These are phyloP conservation scores for Anabas testudineus DNA, from an alignment of 2,797 vertebrate species.

Conservation along the genomic window DNA sequence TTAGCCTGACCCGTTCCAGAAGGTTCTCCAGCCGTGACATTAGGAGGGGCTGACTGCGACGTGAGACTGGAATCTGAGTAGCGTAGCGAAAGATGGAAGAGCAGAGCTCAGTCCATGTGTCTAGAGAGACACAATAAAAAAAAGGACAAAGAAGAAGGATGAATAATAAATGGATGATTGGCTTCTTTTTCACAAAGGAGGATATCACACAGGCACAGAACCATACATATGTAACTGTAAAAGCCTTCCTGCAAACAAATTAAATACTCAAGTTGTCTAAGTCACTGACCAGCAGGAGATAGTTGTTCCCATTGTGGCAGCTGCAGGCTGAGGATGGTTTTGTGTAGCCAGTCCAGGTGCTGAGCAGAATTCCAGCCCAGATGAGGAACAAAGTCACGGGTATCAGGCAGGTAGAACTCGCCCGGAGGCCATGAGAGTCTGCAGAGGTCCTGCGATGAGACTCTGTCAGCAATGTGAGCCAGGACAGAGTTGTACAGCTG, in stretches of 20 bases:
- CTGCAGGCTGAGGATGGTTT: slow-evolving; percentile 89
- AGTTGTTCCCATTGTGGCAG: slow-evolving; percentile 89
- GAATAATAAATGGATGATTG: not conserved
- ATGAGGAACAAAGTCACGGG: slow-evolving; percentile 86
- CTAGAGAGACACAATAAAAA: slow-evolving; percentile 66
- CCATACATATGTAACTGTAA: not conserved
- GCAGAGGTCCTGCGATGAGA: slow-evolving; percentile 85
- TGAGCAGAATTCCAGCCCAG: slow-evolving; percentile 88
- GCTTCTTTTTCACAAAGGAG: not conserved
- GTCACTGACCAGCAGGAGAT: slow-evolving; percentile 78
- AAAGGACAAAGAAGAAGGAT: too few species aligned
- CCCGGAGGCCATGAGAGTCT: slow-evolving; percentile 91
- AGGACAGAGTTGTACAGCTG: slow-evolving; percentile 91
- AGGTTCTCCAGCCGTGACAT: slow-evolving; percentile 91
- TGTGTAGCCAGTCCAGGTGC: slow-evolving; percentile 91
- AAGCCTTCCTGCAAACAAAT: not conserved
- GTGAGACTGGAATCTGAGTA: slow-evolving; percentile 86
- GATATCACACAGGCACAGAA: not conserved
- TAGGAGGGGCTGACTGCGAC: slow-evolving; percentile 86
- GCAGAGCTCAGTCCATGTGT: slow-evolving; percentile 88
- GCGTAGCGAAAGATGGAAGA: slow-evolving; percentile 86
- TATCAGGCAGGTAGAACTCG: slow-evolving; percentile 88
- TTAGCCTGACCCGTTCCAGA: slow-evolving; percentile 81
- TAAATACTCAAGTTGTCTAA: not conserved
- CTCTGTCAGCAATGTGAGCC: slow-evolving; percentile 85